Conservation (phyloP, 2,113 vertebrate genomes). For the Xenus cinereus region DNA sequence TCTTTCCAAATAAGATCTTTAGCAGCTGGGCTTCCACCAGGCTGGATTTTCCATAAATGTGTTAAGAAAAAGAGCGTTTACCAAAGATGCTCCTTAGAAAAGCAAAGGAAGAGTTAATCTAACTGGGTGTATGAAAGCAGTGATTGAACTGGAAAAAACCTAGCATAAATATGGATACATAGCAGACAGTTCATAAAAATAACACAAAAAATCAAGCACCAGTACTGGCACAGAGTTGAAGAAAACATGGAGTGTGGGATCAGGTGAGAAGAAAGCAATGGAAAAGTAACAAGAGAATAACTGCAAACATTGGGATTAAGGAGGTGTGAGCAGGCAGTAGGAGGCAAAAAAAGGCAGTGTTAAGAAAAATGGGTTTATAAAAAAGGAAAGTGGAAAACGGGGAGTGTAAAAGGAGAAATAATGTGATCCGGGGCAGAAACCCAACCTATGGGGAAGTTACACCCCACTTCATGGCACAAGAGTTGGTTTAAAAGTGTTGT, state of each 20-base stretch:
- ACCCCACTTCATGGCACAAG: not conserved
- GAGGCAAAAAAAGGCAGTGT: not conserved
- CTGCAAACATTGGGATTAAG: not conserved
- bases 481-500: not conserved
- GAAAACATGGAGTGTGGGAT: not conserved
- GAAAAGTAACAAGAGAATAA: not conserved
- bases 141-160: not conserved
- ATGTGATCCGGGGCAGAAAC: not conserved
- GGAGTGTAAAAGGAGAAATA: not conserved
- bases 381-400: not conserved
- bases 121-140: not conserved
- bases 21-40: not conserved
- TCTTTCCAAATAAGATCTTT: not conserved
- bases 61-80: not conserved
- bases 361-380: not conserved
- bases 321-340: not conserved
- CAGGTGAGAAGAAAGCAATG: not conserved
- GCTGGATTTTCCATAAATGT: not conserved
- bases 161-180: not conserved
- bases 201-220: not conserved
- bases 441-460: not conserved
- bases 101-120: not conserved
- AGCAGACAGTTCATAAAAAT: not conserved
- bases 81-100: not conserved
- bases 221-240: rapidly evolving